phyloP scores from a whole-genome alignment of 30 jellyfish, hydroid and myxozoan species.

The Cassiopea andromeda region DNA sequence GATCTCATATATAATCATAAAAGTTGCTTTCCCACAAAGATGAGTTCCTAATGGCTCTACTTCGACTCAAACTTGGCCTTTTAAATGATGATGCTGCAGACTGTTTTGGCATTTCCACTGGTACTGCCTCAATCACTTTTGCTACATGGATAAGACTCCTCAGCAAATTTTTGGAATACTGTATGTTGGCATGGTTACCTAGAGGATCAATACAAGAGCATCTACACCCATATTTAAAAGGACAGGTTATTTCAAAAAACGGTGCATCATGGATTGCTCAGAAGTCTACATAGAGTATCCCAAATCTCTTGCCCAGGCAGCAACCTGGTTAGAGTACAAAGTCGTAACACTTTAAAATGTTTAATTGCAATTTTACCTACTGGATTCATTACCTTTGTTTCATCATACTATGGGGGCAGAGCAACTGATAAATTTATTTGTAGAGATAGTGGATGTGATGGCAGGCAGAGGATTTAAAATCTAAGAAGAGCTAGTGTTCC shows the following conservation, averaged over 20 bases:
- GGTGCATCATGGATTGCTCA: slow-evolving; percentile 39
- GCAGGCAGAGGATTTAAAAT: slow-evolving; percentile 59
- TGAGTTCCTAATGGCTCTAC: slow-evolving; percentile 18
- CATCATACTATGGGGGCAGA: slow-evolving; percentile 38
- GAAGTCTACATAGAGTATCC: slow-evolving; percentile 43
- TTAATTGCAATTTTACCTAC: slow-evolving; percentile 24
- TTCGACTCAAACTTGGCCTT: slow-evolving; percentile 59
- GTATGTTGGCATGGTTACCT: slow-evolving; percentile 40
- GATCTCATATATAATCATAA: not conserved
- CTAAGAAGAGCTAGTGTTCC: slow-evolving; percentile 31
- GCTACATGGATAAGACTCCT: slow-evolving; percentile 2
- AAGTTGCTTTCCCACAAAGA: slow-evolving; percentile 18
- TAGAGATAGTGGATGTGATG: slow-evolving; percentile 29
- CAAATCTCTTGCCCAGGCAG: slow-evolving; percentile 33
- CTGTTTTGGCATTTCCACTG: slow-evolving; percentile 35
- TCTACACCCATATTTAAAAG: slow-evolving; percentile 11
- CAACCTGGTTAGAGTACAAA: slow-evolving; percentile 49
- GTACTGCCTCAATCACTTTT: slow-evolving; percentile 4
- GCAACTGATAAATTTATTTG: slow-evolving; percentile 30
- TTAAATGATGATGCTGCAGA: slow-evolving; percentile 52
- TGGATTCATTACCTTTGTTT: slow-evolving; percentile 28
- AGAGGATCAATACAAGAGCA: slow-evolving; percentile 7
- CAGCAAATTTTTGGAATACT: slow-evolving; percentile 9
- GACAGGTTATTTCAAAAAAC: not conserved
- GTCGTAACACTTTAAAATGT: not conserved